Evolutionary conservation across 2,113 vertebrate species (phyloP).

Genomic region (Mastomys coucha): DNA sequence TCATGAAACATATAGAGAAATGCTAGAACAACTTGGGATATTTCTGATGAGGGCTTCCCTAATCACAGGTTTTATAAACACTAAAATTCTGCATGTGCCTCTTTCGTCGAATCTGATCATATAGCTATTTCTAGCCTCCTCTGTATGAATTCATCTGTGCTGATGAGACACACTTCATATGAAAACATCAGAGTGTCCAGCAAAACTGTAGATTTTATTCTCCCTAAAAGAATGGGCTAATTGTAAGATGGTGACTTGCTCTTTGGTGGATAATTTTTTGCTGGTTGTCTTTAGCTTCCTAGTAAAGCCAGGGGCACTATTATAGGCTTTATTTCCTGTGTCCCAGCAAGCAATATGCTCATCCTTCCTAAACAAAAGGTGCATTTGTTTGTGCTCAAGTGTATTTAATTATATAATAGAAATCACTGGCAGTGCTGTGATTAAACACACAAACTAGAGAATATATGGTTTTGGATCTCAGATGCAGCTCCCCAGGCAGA

Average conservation of each 20-base stretch:
- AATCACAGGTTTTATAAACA: background rate
- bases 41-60: background rate
- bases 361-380: background rate
- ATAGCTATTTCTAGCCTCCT: background rate
- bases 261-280: background rate
- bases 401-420: constrained; percentile 49
- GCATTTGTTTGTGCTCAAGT: constrained; percentile 17
- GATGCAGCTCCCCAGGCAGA: constrained; percentile 34
- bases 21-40: background rate
- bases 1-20: background rate
- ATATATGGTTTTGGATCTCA: constrained; percentile 39
- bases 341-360: background rate
- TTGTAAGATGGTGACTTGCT: background rate
- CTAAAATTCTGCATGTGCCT: background rate
- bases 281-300: background rate
- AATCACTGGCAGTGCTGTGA: background rate
- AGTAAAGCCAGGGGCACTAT: background rate
- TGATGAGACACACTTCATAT: background rate
- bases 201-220: constrained; percentile 11
- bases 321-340: background rate
- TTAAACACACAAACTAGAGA: constrained; percentile 60
- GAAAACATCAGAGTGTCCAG: constrained; percentile 24
- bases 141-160: background rate
- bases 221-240: background rate
- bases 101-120: background rate